Evolutionary conservation across 2,113 vertebrate species (phyloP).

Genomic region (Candoia aspera): DNA sequence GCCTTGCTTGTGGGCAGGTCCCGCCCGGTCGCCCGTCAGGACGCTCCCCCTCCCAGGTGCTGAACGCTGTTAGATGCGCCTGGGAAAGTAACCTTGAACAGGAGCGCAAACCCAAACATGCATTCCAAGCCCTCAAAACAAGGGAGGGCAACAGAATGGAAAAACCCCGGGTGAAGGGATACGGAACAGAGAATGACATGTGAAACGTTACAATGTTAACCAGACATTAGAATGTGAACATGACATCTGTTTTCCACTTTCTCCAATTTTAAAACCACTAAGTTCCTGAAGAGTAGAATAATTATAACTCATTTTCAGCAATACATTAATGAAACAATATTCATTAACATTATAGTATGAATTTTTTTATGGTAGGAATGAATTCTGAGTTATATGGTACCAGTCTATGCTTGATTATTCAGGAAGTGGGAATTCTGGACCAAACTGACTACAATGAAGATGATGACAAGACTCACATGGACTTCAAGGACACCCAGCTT

Average conservation of each 20-base stretch:
- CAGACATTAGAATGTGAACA: no score
- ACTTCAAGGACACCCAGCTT: slow-evolving; percentile 56
- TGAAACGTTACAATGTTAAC: no score
- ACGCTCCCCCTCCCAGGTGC: no score
- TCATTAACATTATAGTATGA: not conserved
- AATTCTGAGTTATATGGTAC: slow-evolving; percentile 18
- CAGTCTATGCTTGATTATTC: slow-evolving; percentile 28
- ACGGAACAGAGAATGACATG: no score
- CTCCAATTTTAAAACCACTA: not conserved
- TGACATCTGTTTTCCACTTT: not conserved
- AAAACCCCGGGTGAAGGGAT: no score
- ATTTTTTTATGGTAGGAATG: not conserved
- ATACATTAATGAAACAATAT: slow-evolving; percentile 20
- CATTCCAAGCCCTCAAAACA: no score
- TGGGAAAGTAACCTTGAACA: no score
- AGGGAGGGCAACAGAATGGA: no score
- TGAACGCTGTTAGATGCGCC: no score
- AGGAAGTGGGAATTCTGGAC: slow-evolving; percentile 26
- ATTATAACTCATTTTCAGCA: slow-evolving; percentile 6
- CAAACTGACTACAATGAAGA: slow-evolving; percentile 38
- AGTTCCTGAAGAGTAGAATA: slow-evolving; percentile 6
- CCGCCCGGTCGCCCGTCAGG: no score
- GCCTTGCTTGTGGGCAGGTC: no score
- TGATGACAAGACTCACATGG: slow-evolving; percentile 43
- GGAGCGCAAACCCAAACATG: no score